Evolutionary conservation across 2,888 invertebrate species (phyloP).

Genomic region (Gandaritis pyraliata): DNA sequence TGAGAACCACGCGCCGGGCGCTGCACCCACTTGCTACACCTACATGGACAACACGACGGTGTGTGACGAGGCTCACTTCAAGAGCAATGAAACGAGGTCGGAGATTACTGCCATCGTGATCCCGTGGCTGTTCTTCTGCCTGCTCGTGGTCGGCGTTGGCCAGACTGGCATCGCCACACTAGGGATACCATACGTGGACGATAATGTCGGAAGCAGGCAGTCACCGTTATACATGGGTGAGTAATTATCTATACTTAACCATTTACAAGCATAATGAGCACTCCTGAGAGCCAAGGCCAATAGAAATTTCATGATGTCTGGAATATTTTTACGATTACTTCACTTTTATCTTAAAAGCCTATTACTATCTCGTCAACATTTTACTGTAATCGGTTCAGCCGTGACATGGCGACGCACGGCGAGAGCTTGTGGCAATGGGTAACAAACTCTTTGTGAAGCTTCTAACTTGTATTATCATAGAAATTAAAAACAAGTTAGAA

Average conservation of each 20-base stretch:
- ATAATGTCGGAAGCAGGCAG: constrained; percentile 96
- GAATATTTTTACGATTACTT: too few relatives aligned
- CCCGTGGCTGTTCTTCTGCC: constrained; percentile 94
- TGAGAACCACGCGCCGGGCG: constrained; percentile 66
- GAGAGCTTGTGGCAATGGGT: too few relatives aligned
- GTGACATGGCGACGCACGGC: too few relatives aligned
- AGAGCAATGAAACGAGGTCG: constrained; percentile 88
- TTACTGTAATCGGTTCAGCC: too few relatives aligned
- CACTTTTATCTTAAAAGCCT: too few relatives aligned
- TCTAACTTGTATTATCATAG: too few relatives aligned
- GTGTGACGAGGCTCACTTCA: constrained; percentile 86
- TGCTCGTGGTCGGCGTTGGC: constrained; percentile 95
- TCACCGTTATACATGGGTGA: constrained; percentile 96
- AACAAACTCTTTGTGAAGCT: too few relatives aligned
- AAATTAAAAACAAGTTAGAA: too few relatives aligned
- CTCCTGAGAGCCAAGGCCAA: neutral
- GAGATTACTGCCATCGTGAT: constrained; percentile 92
- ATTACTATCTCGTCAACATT: too few relatives aligned
- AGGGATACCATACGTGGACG: constrained; percentile 97
- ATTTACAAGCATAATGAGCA: neutral
- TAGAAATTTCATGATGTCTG: too few relatives aligned
- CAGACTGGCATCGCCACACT: constrained; percentile 96
- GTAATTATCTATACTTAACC: constrained; percentile 50
- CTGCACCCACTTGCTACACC: constrained; percentile 65
- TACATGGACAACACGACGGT: constrained; percentile 55